These are phyloP conservation scores for Lasioglossum baleicum DNA, from an alignment of 1,140 invertebrate species.

Conservation along the genomic window DNA sequence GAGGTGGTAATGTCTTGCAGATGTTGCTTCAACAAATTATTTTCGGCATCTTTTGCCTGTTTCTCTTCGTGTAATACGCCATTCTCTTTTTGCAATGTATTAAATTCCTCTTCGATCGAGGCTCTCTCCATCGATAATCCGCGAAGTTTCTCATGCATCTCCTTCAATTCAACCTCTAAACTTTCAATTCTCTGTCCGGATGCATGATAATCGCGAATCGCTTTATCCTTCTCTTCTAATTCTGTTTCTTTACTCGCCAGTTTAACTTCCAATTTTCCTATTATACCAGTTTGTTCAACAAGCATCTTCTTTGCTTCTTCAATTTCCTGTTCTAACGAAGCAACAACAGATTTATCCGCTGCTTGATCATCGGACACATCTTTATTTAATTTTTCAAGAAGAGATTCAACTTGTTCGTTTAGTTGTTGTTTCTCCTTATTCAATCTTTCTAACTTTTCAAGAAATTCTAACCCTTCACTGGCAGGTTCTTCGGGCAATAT, in stretches of 20 bases:
- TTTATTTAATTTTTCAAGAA: slow-evolving; percentile 35
- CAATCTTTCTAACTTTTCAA: slow-evolving; percentile 45
- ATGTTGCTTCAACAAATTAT: slow-evolving; percentile 70
- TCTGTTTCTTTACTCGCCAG: slow-evolving; percentile 67
- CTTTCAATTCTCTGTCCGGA: slow-evolving; percentile 47
- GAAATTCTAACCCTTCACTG: slow-evolving; percentile 35
- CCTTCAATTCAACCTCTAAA: slow-evolving; percentile 68
- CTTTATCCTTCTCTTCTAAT: slow-evolving; percentile 56
- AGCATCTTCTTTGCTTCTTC: slow-evolving; percentile 77
- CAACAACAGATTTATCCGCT: slow-evolving; percentile 37
- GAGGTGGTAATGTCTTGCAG: slow-evolving; percentile 66
- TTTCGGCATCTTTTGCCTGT: slow-evolving; percentile 56
- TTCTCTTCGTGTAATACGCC: slow-evolving; percentile 47
- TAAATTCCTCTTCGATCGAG: slow-evolving; percentile 62
- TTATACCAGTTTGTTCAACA: slow-evolving; percentile 74
- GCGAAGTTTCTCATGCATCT: slow-evolving; percentile 71
- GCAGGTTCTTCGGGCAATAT: slow-evolving; percentile 27
- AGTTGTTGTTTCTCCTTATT: slow-evolving; percentile 69
- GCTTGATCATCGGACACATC: slow-evolving; percentile 21
- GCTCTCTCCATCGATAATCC: slow-evolving; percentile 60
- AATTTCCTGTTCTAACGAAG: slow-evolving; percentile 77
- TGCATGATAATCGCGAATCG: slow-evolving; percentile 53
- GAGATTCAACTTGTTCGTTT: slow-evolving; percentile 34
- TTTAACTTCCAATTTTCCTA: slow-evolving; percentile 73
- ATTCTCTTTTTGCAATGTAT: slow-evolving; percentile 53